A percentile compares a stretch with the other conserved stretches of the same genome.
phyloP scores from a whole-genome alignment of 2,113 vertebrate genomes.

The Butorides virescens region DNA sequence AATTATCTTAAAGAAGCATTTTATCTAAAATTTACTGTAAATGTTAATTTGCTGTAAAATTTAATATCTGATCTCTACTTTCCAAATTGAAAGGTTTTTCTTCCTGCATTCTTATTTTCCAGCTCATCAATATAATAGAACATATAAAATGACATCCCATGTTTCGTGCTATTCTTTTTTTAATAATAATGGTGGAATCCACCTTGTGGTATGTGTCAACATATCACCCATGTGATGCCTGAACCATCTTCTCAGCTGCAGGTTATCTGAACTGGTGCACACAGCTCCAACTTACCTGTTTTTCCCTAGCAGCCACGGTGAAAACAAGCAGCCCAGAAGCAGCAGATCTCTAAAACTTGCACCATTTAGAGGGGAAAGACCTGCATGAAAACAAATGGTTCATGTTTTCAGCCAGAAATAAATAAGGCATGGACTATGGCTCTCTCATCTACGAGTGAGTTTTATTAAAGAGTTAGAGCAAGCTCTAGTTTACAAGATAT shows the following conservation, averaged over 20 bases:
- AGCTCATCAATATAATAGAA: slow-evolving; percentile 47
- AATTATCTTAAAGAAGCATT: slow-evolving; percentile 46
- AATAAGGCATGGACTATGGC: slow-evolving; percentile 50
- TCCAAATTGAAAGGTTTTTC: slow-evolving; percentile 32
- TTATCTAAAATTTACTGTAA: slow-evolving; percentile 36
- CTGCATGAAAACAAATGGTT: slow-evolving; percentile 41
- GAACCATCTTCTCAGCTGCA: background rate
- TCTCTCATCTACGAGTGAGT: slow-evolving; percentile 66
- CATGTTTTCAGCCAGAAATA: slow-evolving; percentile 42
- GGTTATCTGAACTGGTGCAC: background rate
- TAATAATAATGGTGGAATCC: background rate
- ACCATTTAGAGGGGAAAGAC: slow-evolving; percentile 30
- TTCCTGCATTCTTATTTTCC: slow-evolving; percentile 55
- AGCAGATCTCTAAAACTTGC: slow-evolving; percentile 48
- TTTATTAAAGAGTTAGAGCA: slow-evolving; percentile 87
- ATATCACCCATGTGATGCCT: background rate
- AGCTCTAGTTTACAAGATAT: slow-evolving; percentile 87
- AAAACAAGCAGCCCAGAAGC: slow-evolving; percentile 24
- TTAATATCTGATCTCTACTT: background rate
- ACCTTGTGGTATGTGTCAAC: background rate
- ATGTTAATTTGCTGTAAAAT: background rate
- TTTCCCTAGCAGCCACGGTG: background rate
- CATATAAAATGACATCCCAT: slow-evolving; percentile 19
- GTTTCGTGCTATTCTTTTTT: slow-evolving; percentile 1
- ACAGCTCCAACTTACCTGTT: background rate